Percentiles rank a stretch among this genome's conserved stretches.
Evolutionary conservation across 2,888 invertebrate species (phyloP).

Genomic region (Agrochola litura): DNA sequence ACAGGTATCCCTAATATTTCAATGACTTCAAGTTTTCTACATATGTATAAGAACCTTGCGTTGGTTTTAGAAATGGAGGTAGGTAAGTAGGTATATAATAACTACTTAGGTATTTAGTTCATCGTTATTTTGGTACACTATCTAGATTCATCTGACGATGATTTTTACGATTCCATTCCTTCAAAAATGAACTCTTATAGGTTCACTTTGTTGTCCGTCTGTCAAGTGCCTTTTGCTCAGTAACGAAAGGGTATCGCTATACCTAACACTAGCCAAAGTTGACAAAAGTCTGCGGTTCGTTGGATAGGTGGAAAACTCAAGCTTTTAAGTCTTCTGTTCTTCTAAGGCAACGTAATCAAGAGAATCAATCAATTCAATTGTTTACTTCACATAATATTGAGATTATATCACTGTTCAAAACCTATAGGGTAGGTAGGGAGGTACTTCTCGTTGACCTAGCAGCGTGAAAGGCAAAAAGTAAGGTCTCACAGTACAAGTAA

Average conservation of each 20-base stretch:
- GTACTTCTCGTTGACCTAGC: no score
- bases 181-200: not conserved
- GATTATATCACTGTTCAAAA: not conserved
- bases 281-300: not conserved
- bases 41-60: not conserved
- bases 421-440: no score
- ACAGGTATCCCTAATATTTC: slow-evolving; percentile 25
- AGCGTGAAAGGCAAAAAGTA: no score
- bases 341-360: not conserved
- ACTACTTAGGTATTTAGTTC: slow-evolving; percentile 2
- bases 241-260: no score
- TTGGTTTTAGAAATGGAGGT: not conserved
- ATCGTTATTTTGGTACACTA: not conserved
- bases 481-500: no score
- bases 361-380: not conserved
- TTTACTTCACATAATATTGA: not conserved
- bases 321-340: not conserved
- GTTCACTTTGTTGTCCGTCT: not conserved
- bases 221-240: no score
- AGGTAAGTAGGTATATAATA: not conserved
- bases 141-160: not conserved
- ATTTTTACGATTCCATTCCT: not conserved
- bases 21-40: not conserved
- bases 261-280: not conserved
- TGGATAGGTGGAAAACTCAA: not conserved